phyloP scores from a whole-genome alignment of 2,797 vertebrate genomes.

The Botia kubotai region DNA sequence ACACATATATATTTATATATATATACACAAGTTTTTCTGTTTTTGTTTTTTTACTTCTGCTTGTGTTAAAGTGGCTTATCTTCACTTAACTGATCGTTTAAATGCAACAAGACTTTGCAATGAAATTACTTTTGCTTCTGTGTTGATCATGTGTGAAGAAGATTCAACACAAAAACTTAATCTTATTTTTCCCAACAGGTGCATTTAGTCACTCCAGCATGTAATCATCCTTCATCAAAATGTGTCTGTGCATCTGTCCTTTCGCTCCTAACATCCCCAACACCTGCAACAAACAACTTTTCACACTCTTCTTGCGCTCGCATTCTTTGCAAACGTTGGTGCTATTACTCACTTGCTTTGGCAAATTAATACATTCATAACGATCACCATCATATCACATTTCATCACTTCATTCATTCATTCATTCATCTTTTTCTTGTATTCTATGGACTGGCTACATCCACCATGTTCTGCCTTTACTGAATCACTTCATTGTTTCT shows the following conservation, averaged over 20 bases:
- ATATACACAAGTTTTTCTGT: too few species aligned
- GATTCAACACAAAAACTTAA: not conserved
- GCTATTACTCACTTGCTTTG: conserved; percentile 10
- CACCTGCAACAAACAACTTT: not conserved
- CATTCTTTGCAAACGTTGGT: not conserved
- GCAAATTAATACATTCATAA: conserved; percentile 15
- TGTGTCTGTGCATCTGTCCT: not conserved
- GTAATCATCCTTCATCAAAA: conserved; percentile 27
- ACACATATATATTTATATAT: too few species aligned
- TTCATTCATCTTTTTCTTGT: not conserved
- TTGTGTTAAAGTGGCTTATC: not conserved
- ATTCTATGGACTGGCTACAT: not conserved
- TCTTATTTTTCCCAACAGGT: not conserved
- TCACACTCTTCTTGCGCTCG: not conserved
- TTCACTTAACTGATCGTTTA: not conserved
- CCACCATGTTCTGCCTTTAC: not conserved
- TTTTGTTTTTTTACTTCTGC: not conserved
- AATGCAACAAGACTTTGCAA: not conserved
- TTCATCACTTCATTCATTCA: not conserved
- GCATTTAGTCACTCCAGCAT: not conserved
- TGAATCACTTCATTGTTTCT: not conserved
- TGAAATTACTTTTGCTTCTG: conserved; percentile 3
- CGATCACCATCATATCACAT: not conserved
- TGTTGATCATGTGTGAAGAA: not conserved
- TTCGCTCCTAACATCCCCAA: not conserved